Conservation (phyloP, 2,113 vertebrate genomes). For the Osmerus eperlanus region DNA sequence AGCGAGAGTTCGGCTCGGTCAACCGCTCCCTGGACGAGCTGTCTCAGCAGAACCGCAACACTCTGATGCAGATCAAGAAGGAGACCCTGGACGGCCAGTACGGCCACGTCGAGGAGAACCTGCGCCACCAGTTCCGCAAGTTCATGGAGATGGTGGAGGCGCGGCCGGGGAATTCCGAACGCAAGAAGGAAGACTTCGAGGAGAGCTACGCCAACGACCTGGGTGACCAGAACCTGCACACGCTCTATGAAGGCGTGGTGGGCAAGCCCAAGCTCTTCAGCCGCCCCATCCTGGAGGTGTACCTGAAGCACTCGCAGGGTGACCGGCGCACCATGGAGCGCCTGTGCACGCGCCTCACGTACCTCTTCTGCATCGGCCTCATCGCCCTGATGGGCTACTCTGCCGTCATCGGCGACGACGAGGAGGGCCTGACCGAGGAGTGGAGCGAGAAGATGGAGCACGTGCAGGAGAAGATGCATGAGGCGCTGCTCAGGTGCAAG, state of each 20-base stretch:
- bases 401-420: constrained; percentile 71
- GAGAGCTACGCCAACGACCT: constrained; percentile 63
- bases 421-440: constrained; percentile 67
- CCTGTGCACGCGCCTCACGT: constrained; percentile 73
- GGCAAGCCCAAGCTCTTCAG: constrained; percentile 75
- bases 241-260: constrained; percentile 75
- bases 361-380: constrained; percentile 78
- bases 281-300: constrained; percentile 72
- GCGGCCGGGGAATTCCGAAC: constrained; percentile 38
- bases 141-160: constrained; percentile 76
- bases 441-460: constrained; percentile 74
- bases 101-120: constrained; percentile 69
- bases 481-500: constrained; percentile 65
- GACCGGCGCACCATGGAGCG: constrained; percentile 67
- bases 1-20: constrained; percentile 67
- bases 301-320: constrained; percentile 66
- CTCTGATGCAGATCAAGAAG: constrained; percentile 70
- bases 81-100: constrained; percentile 74
- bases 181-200: constrained; percentile 64
- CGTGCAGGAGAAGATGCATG: constrained; percentile 71
- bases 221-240: constrained; percentile 77
- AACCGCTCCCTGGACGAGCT: constrained; percentile 63
- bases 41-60: constrained; percentile 59
- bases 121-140: constrained; percentile 73
- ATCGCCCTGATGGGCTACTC: constrained; percentile 75